Evolutionary conservation across 2,797 vertebrate species (phyloP), one percentile per base, ranked within the genome.

Genomic region (Anguilla pacifica): DNA sequence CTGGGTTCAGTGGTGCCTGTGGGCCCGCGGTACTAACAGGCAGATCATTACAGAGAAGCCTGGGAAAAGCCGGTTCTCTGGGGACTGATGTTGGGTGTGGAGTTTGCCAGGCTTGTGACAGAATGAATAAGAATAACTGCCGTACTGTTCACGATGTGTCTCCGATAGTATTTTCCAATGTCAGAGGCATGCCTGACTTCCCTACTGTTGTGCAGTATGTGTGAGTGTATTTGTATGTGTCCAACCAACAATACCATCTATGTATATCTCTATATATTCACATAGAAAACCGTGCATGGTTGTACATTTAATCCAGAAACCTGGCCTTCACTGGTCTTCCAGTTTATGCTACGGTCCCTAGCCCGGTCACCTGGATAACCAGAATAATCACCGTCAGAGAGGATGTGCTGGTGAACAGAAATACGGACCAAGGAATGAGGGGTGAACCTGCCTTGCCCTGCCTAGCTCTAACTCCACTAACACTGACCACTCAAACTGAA

Each of bases 31-130:
- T 25, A n/a, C 19, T n/a, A 25, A n/a, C 46, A 51, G 79, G n/a
- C 43, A n/a, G 43, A 82, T 82, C 28, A 51, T 49, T 46, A 51
- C 79, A 5, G 77, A 25, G 77, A 49, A 4, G 77, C 10, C 25
- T 49, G 79, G 22, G 79, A 82, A 22, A 82, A 82, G 46, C 22
- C 79, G 51, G 79, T n/a, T 79, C 39, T 6, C 74, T 79, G 74
- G 25, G 79, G 46, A 82, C 43, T 51, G 46, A 51, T 82, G 79
- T 35, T 79, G 35, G 39, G 35, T 35, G 13, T 35, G 70, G 70
- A 74, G 70, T 74, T 31, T 74, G 31, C 9, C 2, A 11, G 10
- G 64, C n/a, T 70, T 28, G 64, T 9, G n/a, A 70, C 64, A 70
- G n/a, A 70, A 25, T 11, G 64, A 28, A 70, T 10, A 70, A 70